Percentiles rank a stretch among this genome's conserved stretches.
Evolutionary conservation across 2,888 invertebrate species (phyloP).

Genomic region (Aelia acuminata): DNA sequence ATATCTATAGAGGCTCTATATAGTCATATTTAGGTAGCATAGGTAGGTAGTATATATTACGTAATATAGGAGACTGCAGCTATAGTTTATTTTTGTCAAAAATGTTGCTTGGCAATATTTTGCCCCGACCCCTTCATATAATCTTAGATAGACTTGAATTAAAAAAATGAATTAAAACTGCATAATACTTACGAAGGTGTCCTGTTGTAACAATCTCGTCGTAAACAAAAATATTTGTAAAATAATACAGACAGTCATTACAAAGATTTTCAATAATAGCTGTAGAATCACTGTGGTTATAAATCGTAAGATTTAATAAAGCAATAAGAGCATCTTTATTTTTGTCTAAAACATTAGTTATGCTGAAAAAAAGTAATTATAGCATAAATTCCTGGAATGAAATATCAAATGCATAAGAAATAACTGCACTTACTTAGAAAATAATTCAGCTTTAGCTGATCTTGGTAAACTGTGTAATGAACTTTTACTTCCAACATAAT

Average conservation of each 20-base stretch:
- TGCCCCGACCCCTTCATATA: too few species aligned
- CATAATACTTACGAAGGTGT: conserved; percentile 34
- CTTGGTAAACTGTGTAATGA: conserved; percentile 46
- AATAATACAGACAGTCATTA: conserved; percentile 43
- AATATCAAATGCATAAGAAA: background rate
- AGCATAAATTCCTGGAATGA: background rate
- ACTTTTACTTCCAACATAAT: conserved; percentile 57
- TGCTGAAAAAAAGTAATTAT: conserved; percentile 17
- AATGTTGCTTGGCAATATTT: too few species aligned
- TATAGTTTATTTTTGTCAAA: too few species aligned
- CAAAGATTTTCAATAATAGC: conserved; percentile 53
- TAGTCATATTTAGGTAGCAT: too few species aligned
- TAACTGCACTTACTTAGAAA: conserved; percentile 22
- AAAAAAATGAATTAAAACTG: background rate
- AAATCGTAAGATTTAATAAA: conserved; percentile 52
- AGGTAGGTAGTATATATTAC: too few species aligned
- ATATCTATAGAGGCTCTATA: too few species aligned
- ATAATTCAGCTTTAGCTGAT: conserved; percentile 51
- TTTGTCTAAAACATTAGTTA: conserved; percentile 51
- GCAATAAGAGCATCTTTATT: conserved; percentile 53
- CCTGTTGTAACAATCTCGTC: conserved; percentile 36
- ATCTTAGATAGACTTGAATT: too few species aligned
- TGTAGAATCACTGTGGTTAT: conserved; percentile 49
- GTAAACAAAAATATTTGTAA: conserved; percentile 53
- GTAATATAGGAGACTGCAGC: too few species aligned